These are phyloP conservation scores for Zaprionus inermis DNA, from an alignment of 1,140 invertebrate genomes.

Conservation along the genomic window DNA sequence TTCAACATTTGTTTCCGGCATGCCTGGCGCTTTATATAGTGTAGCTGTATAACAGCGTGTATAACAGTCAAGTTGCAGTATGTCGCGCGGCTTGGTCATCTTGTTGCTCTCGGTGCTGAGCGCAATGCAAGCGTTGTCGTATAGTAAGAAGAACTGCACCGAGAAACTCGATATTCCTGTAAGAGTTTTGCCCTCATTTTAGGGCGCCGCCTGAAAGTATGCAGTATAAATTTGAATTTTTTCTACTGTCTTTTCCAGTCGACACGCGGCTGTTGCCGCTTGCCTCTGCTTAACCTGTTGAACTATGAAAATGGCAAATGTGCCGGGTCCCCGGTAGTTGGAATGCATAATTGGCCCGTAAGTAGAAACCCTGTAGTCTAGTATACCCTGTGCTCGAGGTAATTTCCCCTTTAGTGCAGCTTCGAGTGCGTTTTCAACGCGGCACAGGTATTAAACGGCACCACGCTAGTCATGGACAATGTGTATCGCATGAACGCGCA, in stretches of 20 bases:
- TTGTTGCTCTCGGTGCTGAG: background rate
- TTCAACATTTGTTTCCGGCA: background rate
- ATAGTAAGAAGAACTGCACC: background rate
- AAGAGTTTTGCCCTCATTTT: background rate
- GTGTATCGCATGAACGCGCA: slow-evolving; percentile 34
- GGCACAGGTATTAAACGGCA: slow-evolving; percentile 36
- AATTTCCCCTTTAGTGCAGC: slow-evolving; percentile 30
- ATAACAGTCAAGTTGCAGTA: slow-evolving; percentile 11
- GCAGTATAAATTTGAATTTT: slow-evolving; percentile 23
- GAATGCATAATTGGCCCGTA: background rate
- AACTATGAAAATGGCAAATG: background rate
- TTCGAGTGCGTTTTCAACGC: slow-evolving; percentile 54
- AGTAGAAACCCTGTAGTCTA: background rate
- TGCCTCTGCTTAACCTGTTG: background rate
- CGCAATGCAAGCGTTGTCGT: background rate
- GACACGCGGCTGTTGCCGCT: slow-evolving; percentile 5
- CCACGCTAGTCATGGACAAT: slow-evolving; percentile 37
- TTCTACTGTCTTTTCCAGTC: background rate
- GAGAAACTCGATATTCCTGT: slow-evolving; percentile 20
- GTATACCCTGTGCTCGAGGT: background rate
- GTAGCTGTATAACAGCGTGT: background rate
- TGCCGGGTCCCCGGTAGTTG: background rate
- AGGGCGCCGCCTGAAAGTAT: slow-evolving; percentile 7
- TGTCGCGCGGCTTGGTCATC: background rate
- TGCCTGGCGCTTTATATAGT: background rate